Conservation (phyloP, 2,797 vertebrate genomes). For the Loriculus beryllinus region DNA sequence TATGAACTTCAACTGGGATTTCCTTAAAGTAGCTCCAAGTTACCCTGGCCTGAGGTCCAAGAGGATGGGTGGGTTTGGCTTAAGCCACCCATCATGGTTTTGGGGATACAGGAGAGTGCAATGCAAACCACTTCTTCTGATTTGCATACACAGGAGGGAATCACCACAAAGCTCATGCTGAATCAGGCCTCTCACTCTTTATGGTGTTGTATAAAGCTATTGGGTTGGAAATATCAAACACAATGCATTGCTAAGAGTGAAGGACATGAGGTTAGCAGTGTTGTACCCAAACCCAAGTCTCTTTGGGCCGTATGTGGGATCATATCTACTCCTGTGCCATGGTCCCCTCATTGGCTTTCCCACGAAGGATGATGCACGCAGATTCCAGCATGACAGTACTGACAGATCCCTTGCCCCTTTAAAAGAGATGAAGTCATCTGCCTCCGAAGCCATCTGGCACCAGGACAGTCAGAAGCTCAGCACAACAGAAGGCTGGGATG, state of each 20-base stretch:
- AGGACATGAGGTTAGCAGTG: background rate
- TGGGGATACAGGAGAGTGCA: background rate
- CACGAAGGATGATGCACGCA: background rate
- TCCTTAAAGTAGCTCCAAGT: background rate
- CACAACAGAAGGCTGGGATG: constrained; percentile 75
- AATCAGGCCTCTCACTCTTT: fast-evolving
- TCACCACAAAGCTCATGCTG: background rate
- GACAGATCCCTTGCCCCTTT: constrained; percentile 61
- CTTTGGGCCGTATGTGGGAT: background rate
- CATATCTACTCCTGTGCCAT: background rate
- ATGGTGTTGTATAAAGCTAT: background rate
- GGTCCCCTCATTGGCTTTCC: background rate
- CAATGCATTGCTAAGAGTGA: background rate
- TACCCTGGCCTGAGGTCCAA: background rate
- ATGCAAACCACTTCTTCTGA: background rate
- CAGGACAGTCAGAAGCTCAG: constrained; percentile 51
- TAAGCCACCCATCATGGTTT: background rate
- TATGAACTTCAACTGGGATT: background rate
- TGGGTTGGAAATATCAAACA: background rate
- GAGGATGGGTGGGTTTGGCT: background rate
- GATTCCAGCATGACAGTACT: constrained; percentile 18
- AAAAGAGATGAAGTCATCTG: constrained; percentile 76
- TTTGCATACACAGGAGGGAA: background rate
- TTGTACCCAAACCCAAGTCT: background rate
- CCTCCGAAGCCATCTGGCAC: constrained; percentile 68